Conservation (phyloP, 2,113 vertebrate species). For the Ibidorhyncha struthersii region DNA sequence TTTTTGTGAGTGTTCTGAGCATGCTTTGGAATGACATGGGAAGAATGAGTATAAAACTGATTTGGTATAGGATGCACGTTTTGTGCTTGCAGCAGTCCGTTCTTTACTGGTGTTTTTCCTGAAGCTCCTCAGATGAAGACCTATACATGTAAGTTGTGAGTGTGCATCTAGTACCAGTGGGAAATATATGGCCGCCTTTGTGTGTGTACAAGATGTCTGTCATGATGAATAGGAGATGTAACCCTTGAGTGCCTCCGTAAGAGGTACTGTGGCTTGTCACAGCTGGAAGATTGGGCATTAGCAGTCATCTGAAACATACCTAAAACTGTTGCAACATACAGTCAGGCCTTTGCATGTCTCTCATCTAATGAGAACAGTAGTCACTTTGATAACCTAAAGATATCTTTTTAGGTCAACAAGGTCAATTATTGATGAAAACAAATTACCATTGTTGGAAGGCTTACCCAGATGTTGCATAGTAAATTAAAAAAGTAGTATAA, state of each 20-base stretch:
- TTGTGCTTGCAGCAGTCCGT: not conserved
- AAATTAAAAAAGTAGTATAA: not conserved
- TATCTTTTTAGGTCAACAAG: not conserved
- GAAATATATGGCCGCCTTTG: not conserved
- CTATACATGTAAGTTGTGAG: rapidly evolving
- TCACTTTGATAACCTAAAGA: not conserved
- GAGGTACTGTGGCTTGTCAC: not conserved
- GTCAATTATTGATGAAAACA: not conserved
- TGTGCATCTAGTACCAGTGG: not conserved
- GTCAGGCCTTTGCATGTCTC: not conserved
- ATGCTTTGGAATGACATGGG: not conserved
- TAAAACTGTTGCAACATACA: not conserved
- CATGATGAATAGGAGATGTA: not conserved
- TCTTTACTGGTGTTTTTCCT: not conserved
- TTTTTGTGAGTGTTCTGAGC: not conserved
- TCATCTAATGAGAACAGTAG: not conserved
- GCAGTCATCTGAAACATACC: not conserved
- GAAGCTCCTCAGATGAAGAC: not conserved
- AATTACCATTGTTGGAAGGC: not conserved
- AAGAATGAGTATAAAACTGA: not conserved
- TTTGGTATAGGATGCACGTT: not conserved
- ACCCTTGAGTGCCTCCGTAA: not conserved
- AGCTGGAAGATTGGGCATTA: not conserved
- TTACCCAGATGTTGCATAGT: not conserved
- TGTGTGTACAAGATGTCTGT: not conserved